A percentile compares a stretch with the other conserved stretches of the same genome.
These are phyloP conservation scores for Periophthalmus modestus DNA, from an alignment of 2,113 vertebrate species.

Conservation along the genomic window DNA sequence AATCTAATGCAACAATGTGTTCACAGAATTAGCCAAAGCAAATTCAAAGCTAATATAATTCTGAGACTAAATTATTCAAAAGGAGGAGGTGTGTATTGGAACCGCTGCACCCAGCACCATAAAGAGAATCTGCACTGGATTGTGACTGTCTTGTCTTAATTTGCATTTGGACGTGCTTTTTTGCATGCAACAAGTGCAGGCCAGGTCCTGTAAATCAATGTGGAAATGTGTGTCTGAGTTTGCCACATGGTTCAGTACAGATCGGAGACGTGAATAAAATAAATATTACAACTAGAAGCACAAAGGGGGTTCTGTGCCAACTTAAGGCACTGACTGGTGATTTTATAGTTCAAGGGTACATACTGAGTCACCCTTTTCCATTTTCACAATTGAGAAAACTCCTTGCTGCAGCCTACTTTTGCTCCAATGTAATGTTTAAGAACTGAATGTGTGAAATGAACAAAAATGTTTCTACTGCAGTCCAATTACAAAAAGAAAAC, in stretches of 20 bases:
- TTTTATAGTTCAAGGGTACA: not conserved
- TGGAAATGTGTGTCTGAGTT: not conserved
- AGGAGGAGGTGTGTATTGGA: not conserved
- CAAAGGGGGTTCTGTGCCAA: not conserved
- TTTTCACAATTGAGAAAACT: not conserved
- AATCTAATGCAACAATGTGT: conserved; percentile 8
- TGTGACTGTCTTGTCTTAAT: conserved; percentile 2
- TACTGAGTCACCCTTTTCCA: not conserved
- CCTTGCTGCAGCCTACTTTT: not conserved
- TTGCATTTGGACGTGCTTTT: conserved; percentile 6
- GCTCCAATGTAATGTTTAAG: not conserved
- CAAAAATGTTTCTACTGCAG: not conserved
- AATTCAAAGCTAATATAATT: conserved; percentile 13
- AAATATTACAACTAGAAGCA: not conserved
- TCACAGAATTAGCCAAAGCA: conserved; percentile 4
- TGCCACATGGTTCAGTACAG: not conserved
- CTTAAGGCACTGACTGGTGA: not conserved
- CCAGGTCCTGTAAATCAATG: not conserved
- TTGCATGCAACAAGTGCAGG: conserved; percentile 1
- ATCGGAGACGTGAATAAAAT: not conserved
- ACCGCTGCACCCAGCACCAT: not conserved
- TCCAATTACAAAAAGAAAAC: no score
- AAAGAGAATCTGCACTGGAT: conserved; percentile 7
- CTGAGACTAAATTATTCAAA: conserved; percentile 12
- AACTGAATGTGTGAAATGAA: not conserved